Base-by-base conservation (phyloP, 2,888 invertebrate genomes). In the Tuta absoluta region DNA sequence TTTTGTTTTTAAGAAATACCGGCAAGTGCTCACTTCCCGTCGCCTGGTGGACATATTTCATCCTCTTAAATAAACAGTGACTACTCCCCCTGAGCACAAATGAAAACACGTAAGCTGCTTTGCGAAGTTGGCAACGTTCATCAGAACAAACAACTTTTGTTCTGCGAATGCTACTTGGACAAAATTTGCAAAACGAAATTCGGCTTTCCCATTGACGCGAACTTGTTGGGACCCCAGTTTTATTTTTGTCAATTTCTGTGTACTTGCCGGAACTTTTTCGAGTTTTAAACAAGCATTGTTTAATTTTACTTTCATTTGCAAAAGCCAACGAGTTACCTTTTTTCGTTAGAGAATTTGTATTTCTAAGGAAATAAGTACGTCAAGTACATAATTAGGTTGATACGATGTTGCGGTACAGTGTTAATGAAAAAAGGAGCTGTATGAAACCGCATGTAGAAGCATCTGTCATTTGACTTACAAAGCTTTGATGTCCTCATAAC, bases 101-200 rank as follows among this genome's bases (percentile, higher is more conserved):
- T 48, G 60, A 45, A 60, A 60, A 60, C 60, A 62, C 41, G 41
- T 51, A 62, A 62, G 62, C 62, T 17, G 49, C 62, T 62, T 62
- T 49, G 3, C 45, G 24, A 62, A 62, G 62, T 62, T 62, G 51
- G 28, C 49, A 33, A 23, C 45, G n/a, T 62, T 62, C 62, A 62
- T 62, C 45, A 62, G 45, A 48, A 48, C 41, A 62, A 57, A 58
- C 45, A 62, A 57, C 48, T 58, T 63, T 58, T 57, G 58, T 63
- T 57, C 48, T 57, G 12, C 57, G 1, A 56, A 10, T 12, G 56
- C 24, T 24, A 61, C 58, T 60, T 57, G 57, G 57, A n/a, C 33
- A 10, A 33, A 56, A 61, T 48, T 64, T 37, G 11, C 45, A 45
- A 53, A 64, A 64, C 64, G 41, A 64, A 64, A 64, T 56, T 61